A percentile compares a stretch with the other conserved stretches of the same genome.
These are phyloP conservation scores for Dugesia japonica DNA, from an alignment of 2,888 invertebrate genomes.

Conservation along the genomic window DNA sequence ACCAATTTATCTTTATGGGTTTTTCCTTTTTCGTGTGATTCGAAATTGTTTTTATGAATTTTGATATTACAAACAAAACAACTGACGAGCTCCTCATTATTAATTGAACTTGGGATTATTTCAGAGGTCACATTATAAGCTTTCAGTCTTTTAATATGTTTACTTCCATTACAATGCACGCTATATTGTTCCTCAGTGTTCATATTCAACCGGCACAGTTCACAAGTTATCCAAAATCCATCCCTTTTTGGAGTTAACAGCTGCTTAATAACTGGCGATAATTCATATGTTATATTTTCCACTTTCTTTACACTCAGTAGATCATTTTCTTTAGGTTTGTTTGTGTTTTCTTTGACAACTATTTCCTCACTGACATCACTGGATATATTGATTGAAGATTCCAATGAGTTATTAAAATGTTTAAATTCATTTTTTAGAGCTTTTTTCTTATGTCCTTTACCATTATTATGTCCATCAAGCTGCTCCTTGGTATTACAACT, in stretches of 20 bases:
- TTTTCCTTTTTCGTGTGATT: conserved; percentile 22
- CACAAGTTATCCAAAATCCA: neutral
- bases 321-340: too few species aligned
- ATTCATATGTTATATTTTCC: too few species aligned
- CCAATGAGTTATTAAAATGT: too few species aligned
- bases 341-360: too few species aligned
- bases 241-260: too few species aligned
- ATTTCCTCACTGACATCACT: too few species aligned
- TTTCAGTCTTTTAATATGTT: neutral
- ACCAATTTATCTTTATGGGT: neutral
- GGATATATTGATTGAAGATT: too few species aligned
- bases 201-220: neutral
- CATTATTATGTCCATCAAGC: neutral
- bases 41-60: conserved; percentile 26
- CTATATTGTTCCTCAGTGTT: neutral
- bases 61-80: conserved; percentile 20
- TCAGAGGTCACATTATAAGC: neutral
- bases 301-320: too few species aligned
- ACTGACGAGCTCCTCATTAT: neutral
- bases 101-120: neutral
- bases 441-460: conserved; percentile 24
- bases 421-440: neutral
- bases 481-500: conserved; percentile 25
- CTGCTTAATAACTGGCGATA: too few species aligned
- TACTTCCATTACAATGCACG: neutral